Conservation (phyloP, 2,113 vertebrate species). For the Vireo altiloquus region DNA sequence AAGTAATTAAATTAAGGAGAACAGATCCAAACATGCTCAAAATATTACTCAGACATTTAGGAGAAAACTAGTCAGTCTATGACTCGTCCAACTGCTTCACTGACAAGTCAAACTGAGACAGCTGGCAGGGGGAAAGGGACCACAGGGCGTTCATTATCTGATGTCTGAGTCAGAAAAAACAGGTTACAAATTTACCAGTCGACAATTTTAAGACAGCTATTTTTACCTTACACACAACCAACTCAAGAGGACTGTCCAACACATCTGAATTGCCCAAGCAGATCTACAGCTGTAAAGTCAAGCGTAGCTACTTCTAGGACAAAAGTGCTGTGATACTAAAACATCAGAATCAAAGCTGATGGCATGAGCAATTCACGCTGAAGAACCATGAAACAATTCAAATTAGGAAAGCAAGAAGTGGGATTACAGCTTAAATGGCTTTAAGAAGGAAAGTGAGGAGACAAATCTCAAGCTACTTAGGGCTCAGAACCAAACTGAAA, state of each 20-base stretch:
- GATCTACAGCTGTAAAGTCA: conserved; percentile 44
- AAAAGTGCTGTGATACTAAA: conserved; percentile 57
- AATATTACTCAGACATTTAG: conserved; percentile 42
- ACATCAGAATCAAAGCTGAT: conserved; percentile 52
- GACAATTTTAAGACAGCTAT: conserved; percentile 49
- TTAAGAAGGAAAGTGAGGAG: background rate
- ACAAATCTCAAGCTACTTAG: conserved; percentile 6
- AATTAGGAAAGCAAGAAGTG: conserved; percentile 48
- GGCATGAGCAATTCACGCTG: conserved; percentile 40
- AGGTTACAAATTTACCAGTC: conserved; percentile 25
- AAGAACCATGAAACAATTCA: conserved; percentile 40
- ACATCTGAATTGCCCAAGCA: conserved; percentile 30
- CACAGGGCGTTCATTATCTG: conserved; percentile 18
- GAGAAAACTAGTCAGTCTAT: conserved; percentile 26
- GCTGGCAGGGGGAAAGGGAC: conserved; percentile 5
- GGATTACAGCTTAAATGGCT: conserved; percentile 8
- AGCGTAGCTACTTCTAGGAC: conserved; percentile 44
- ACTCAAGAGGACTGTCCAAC: conserved; percentile 25
- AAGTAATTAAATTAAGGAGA: conserved; percentile 24
- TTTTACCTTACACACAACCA: conserved; percentile 51
- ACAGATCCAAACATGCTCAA: conserved; percentile 43
- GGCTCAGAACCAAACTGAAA: background rate
- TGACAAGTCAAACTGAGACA: conserved; percentile 1
- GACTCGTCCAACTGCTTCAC: conserved; percentile 33
- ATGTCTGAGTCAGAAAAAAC: conserved; percentile 43